Base-by-base conservation (phyloP, 1,140 invertebrate species). In the Drosophila pallidifrons region DNA sequence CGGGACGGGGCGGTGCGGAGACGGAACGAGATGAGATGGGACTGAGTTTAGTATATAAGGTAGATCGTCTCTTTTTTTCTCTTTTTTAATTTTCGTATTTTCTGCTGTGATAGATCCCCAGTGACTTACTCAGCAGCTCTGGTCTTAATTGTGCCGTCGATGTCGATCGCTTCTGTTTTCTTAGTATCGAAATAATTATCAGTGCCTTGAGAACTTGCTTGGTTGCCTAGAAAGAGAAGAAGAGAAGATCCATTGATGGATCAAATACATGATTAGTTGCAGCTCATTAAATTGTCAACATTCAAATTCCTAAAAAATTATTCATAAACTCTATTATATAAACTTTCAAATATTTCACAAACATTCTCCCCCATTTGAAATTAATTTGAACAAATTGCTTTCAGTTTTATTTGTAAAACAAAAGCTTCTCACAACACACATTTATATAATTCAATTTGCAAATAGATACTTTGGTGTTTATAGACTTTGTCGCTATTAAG, bases 101-200 rank as follows among this genome's bases (percentile, higher is more conserved):
- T 20, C 20, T 20, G 20, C 20, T 20, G 20, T 20, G 2, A 3
- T 20, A 20, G 20, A 20, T 20, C 20, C 20, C 20, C 20, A 20
- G 20, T 20, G 20, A 20, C 20, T 20, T 20, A 20, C 20, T 20
- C 20, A 8, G 35, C 35, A 30, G 35, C 65, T 45, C 35, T 32
- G 38, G 3, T 54, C 15, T 45, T 52, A 54, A 61, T 61, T 69
- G 35, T 32, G 16, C 47, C 30, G 20, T 20, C 38, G 15, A 61
- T 73, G 71, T 69, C 71, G 65, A 74, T 74, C 41, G 71, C 20
- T 46, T 59, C 7, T 43, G 35, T 28, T 45, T 73, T 73, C 70
- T 68, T 35, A 68, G 70, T 73, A 73, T 73, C 38, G 28, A 68
- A 67, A 52, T 38, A 68, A 73, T 61, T 47, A 61, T 47, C 58